Conservation (phyloP, 1,140 invertebrate genomes). For the Dolichoris vasculosae region DNA sequence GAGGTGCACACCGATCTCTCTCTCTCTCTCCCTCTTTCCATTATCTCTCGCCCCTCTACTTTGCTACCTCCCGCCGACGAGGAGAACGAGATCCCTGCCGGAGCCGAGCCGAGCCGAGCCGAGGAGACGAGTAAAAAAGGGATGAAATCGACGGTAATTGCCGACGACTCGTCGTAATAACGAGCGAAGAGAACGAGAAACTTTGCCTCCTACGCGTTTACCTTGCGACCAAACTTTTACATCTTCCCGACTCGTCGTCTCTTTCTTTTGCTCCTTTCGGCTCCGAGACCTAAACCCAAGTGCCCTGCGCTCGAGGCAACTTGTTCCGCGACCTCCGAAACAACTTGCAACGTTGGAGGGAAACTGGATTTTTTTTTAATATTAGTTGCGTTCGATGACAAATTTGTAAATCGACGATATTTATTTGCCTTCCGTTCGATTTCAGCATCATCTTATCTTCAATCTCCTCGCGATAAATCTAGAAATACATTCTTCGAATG, state of each 20-base stretch:
- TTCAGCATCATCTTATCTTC: too few species aligned
- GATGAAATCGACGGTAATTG: slow-evolving; percentile 37
- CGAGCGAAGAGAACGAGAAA: background rate
- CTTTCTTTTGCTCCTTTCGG: background rate
- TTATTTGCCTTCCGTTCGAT: too few species aligned
- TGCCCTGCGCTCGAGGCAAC: too few species aligned
- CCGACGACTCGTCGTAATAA: slow-evolving; percentile 39
- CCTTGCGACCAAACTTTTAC: background rate
- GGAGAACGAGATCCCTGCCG: background rate
- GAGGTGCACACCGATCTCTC: background rate
- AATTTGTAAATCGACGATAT: too few species aligned
- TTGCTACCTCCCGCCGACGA: background rate
- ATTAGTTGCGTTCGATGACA: background rate
- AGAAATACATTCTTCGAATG: too few species aligned
- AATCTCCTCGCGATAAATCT: too few species aligned
- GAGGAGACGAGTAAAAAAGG: background rate
- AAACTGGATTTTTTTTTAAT: background rate
- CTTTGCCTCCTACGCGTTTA: background rate
- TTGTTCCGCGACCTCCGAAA: too few species aligned
- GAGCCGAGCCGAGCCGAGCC: background rate
- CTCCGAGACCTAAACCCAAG: too few species aligned
- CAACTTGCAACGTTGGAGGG: too few species aligned
- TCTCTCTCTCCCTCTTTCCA: background rate
- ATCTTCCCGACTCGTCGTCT: background rate
- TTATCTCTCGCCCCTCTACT: slow-evolving; percentile 22